Percentiles rank a stretch among this genome's conserved stretches.
These are phyloP conservation scores for Oreohelix idahoensis DNA, from an alignment of 1,140 invertebrate genomes.

Conservation along the genomic window DNA sequence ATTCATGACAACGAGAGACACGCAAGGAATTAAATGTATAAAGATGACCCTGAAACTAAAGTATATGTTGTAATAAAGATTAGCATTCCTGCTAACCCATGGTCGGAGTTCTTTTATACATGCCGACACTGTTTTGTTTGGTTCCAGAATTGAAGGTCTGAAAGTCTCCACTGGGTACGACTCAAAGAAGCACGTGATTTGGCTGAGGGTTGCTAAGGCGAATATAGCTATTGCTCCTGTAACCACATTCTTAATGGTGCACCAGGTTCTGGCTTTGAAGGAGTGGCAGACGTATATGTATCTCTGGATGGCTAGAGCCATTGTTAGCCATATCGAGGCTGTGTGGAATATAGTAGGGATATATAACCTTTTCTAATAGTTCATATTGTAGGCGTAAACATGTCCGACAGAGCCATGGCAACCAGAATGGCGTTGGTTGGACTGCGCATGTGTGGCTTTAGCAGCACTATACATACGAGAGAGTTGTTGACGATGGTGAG, in stretches of 20 bases:
- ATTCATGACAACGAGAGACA: constrained; percentile 90
- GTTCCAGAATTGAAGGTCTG: constrained; percentile 79
- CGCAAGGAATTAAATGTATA: constrained; percentile 91
- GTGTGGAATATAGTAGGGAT: constrained; percentile 92
- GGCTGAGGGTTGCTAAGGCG: constrained; percentile 83
- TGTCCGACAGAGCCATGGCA: constrained; percentile 92
- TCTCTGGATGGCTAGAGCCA: constrained; percentile 86
- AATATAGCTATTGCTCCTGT: constrained; percentile 84
- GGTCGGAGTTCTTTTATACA: constrained; percentile 48
- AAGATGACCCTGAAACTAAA: constrained; percentile 90
- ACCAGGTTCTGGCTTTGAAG: constrained; percentile 86
- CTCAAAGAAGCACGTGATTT: constrained; percentile 86
- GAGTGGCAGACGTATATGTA: constrained; percentile 95
- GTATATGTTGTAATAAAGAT: constrained; percentile 86
- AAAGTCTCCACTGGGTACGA: constrained; percentile 73
- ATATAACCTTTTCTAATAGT: too few species aligned
- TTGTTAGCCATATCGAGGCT: constrained; percentile 89
- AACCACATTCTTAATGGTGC: constrained; percentile 86
- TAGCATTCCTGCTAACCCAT: constrained; percentile 75
- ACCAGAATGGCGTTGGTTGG: constrained; percentile 82
- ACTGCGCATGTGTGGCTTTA: constrained; percentile 79
- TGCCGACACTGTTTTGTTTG: constrained; percentile 65
- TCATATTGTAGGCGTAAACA: too few species aligned
- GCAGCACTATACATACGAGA: constrained; percentile 83
- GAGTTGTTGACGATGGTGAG: constrained; percentile 93